phyloP scores from a whole-genome alignment of 37 sponge, comb jelly and placozoan genomes.

The Tethya wilhelma region DNA sequence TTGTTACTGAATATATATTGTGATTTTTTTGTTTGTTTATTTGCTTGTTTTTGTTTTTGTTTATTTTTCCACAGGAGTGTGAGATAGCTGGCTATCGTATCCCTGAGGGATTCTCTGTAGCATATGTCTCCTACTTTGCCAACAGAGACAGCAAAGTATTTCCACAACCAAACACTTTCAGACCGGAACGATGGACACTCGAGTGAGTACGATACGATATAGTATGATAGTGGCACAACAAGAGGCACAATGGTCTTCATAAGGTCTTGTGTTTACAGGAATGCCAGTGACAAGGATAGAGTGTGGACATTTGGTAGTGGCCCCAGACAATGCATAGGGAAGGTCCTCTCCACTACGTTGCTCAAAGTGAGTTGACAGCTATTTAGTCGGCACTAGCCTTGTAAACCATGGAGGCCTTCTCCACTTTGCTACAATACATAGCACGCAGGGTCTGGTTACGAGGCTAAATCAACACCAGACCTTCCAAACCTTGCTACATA shows the following conservation, averaged over 20 bases:
- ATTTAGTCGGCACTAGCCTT: background rate
- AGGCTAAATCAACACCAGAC: too few species aligned
- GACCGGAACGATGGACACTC: conserved; percentile 79
- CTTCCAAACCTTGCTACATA: too few species aligned
- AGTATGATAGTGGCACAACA: background rate
- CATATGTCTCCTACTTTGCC: conserved; percentile 64
- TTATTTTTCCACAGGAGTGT: conserved; percentile 39
- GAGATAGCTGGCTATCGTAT: conserved; percentile 70
- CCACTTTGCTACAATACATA: background rate
- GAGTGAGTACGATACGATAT: conserved; percentile 37
- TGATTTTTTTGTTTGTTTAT: background rate
- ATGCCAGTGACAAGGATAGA: conserved; percentile 54
- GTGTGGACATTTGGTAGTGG: conserved; percentile 96
- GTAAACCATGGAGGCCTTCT: background rate
- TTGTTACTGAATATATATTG: background rate
- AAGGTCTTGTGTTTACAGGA: conserved; percentile 25
- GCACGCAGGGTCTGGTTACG: too few species aligned
- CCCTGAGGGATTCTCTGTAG: conserved; percentile 63
- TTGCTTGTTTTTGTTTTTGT: background rate
- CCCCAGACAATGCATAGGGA: conserved; percentile 78
- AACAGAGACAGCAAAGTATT: conserved; percentile 77
- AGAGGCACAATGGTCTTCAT: background rate
- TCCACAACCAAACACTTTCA: conserved; percentile 71
- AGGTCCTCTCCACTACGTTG: conserved; percentile 44
- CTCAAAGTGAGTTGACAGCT: conserved; percentile 48